Percentiles rank a stretch among this genome's conserved stretches.
Evolutionary conservation across 2,797 vertebrate species (phyloP).

Genomic region (Calcarius lapponicus): DNA sequence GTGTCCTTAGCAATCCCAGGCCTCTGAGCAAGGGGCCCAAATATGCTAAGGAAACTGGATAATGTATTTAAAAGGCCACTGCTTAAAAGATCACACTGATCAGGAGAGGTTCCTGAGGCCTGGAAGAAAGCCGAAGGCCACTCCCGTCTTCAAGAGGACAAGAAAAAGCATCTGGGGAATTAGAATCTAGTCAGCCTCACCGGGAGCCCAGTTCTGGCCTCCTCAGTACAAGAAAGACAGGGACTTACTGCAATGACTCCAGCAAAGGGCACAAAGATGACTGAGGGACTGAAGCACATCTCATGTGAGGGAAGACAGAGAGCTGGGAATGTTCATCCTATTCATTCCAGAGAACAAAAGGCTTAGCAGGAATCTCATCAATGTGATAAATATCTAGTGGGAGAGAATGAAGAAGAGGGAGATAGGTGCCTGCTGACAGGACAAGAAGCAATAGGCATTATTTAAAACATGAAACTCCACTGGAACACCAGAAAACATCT

Average conservation of each 20-base stretch:
- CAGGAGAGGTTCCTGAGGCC: neutral
- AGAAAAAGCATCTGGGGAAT: neutral
- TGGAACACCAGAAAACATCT: neutral
- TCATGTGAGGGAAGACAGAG: neutral
- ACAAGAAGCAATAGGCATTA: neutral
- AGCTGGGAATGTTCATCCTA: neutral
- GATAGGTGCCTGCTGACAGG: neutral
- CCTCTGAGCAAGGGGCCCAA: neutral
- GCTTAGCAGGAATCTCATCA: neutral
- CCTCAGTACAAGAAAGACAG: neutral
- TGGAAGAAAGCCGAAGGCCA: neutral
- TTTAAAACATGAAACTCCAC: neutral
- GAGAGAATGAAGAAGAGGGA: neutral
- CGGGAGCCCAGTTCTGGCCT: neutral
- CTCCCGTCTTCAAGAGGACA: neutral
- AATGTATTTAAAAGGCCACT: neutral
- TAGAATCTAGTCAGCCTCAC: neutral
- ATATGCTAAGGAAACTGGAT: neutral
- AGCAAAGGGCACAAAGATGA: neutral
- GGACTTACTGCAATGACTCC: neutral
- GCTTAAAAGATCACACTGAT: neutral
- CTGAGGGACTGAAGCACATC: neutral
- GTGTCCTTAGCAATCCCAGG: neutral
- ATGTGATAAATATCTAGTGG: neutral
- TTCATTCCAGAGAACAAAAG: neutral